Base-by-base conservation (phyloP, 2,888 invertebrate species). In the Strigamia maritima region DNA sequence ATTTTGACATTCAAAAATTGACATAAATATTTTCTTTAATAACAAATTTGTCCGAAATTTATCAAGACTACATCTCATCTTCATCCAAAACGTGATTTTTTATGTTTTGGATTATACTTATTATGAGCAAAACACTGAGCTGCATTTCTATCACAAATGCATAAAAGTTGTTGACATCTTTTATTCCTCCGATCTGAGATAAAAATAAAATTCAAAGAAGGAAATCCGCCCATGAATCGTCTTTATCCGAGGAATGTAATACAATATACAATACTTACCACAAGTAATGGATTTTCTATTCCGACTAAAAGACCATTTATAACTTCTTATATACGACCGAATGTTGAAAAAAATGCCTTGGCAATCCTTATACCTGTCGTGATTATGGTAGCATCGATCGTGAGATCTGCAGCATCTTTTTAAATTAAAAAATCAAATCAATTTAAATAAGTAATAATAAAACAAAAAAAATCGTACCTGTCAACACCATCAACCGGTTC, bases 401-500 rank as follows among this genome's bases (percentile, higher is more conserved):
- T 44, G 44, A 3, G 44, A 44, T 44, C 44, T 44, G 44, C 44
- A 44, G 4, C 44, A 44, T 44, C 44, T 44, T 16, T 44, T 44
- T 3, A 16, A 14, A 3, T 1, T 1, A 44, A 35, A 35, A 6
- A 35, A 35, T 35, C 35, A 35, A 35, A 35, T 35, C 35, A 35
- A 35, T 35, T 35, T 35, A 6, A 6, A 35, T 35, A 6, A 35
- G 35, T 10, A 35, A 35, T 35, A 35, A 35, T 8, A 35, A 3
- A 35, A 35, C 6, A 35, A 12, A 4, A 44, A 12, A 44, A 44
- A 54, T 19, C 54, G 6, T 4, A 75, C 75, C 40, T 75, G 19
- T 75, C 75, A 40, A 75, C 38, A n/a, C 24, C 75, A 75, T 75
- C 75, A 22, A 75, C 31, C 2, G 75, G 35, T 22, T 75, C 75